Conservation (phyloP, 2,888 invertebrate genomes). For the Scrobipalpa atriplicella region DNA sequence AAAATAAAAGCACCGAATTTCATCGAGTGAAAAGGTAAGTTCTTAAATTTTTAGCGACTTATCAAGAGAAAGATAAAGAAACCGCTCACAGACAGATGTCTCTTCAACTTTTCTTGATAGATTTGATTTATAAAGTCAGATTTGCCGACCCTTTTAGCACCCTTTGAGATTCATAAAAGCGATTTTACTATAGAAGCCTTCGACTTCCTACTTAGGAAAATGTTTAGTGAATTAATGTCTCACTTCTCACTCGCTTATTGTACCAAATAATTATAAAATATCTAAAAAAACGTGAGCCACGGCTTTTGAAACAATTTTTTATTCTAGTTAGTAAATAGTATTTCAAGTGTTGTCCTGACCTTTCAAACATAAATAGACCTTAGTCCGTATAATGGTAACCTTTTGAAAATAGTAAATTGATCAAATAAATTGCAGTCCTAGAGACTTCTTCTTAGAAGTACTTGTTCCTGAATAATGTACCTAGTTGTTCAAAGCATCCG, state of each 20-base stretch:
- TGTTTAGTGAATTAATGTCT: neutral
- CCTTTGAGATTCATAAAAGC: slow-evolving; percentile 5
- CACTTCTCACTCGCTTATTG: no score
- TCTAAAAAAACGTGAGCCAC: no score
- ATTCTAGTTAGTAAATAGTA: no score
- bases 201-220: neutral
- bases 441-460: no score
- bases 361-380: no score
- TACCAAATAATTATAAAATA: no score
- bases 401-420: no score
- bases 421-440: no score
- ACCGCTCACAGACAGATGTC: neutral
- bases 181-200: neutral
- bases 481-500: no score
- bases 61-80: slow-evolving; percentile 2
- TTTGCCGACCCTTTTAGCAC: slow-evolving; percentile 14
- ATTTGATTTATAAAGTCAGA: slow-evolving; percentile 17
- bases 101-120: neutral
- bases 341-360: no score
- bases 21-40: neutral
- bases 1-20: neutral
- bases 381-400: no score
- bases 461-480: no score
- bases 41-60: neutral
- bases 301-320: neutral